Evolutionary conservation across 2,113 vertebrate species (phyloP).

Genomic region (Lethenteron reissneri): DNA sequence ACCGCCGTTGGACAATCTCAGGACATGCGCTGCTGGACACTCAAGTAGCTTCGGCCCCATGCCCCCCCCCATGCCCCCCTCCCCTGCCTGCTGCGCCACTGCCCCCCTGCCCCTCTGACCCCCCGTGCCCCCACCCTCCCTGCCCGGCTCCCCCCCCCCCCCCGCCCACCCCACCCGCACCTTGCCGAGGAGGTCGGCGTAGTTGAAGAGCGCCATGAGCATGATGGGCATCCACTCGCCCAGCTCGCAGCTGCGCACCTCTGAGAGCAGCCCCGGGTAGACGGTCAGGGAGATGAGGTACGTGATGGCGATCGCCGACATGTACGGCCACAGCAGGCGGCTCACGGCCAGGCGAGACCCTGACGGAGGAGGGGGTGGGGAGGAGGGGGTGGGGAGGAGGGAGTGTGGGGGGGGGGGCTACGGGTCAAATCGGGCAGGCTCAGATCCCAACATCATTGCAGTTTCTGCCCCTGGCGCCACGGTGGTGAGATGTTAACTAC

Average conservation of each 20-base stretch:
- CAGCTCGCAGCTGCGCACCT: conserved; percentile 54
- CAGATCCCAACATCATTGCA: too few relatives aligned
- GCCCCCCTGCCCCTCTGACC: too few relatives aligned
- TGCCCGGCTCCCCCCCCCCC: too few relatives aligned
- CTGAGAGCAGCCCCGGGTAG: conserved; percentile 77
- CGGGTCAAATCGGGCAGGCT: too few relatives aligned
- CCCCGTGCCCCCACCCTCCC: too few relatives aligned
- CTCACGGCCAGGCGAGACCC: conserved; percentile 55
- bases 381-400: background rate
- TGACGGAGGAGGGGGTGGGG: background rate
- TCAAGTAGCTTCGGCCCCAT: rapidly evolving
- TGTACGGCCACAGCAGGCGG: conserved; percentile 81
- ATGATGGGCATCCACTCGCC: conserved; percentile 94
- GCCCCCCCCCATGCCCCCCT: background rate
- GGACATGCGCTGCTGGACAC: too few relatives aligned
- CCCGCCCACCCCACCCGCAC: conserved; percentile 21
- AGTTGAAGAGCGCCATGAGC: conserved; percentile 98
- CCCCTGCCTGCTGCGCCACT: background rate
- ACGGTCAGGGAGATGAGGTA: conserved; percentile 95
- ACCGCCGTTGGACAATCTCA: too few relatives aligned
- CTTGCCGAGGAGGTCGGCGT: conserved; percentile 91
- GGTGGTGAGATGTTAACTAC: too few relatives aligned
- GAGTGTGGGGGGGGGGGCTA: background rate
- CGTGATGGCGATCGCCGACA: conserved; percentile 79
- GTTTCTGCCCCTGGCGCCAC: too few relatives aligned